These are phyloP conservation scores for Knipowitschia caucasica DNA, from an alignment of 2,797 vertebrate species.

Conservation along the genomic window DNA sequence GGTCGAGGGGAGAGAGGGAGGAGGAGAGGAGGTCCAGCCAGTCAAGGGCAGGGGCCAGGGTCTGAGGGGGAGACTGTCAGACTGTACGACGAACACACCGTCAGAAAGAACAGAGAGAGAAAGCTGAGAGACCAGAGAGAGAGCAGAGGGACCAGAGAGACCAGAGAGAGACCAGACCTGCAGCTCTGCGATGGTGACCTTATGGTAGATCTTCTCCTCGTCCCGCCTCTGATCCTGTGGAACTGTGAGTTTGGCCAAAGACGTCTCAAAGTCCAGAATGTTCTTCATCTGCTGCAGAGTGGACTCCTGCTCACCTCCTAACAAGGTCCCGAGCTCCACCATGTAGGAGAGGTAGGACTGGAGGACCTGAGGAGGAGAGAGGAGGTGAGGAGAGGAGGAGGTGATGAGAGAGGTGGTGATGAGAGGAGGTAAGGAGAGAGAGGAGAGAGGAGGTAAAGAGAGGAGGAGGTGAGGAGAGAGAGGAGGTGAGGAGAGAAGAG, in stretches of 20 bases:
- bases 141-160: no score
- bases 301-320: slow-evolving; percentile 79
- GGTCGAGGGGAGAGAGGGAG: slow-evolving; percentile 84
- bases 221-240: slow-evolving; percentile 93
- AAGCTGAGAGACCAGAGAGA: not conserved
- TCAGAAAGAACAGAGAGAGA: not conserved
- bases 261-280: slow-evolving; percentile 88
- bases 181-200: slow-evolving; percentile 86
- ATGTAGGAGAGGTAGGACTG: slow-evolving; percentile 92
- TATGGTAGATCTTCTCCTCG: slow-evolving; percentile 96
- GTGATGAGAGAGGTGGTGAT: not conserved
- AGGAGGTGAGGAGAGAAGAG: no score
- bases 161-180: slow-evolving; percentile 69
- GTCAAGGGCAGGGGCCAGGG: slow-evolving; percentile 85
- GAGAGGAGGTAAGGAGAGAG: no score
- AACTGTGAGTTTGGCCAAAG: slow-evolving; percentile 90
- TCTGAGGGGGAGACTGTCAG: slow-evolving; percentile 35
- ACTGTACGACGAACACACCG: not conserved
- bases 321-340: slow-evolving; percentile 88
- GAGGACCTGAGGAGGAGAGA: slow-evolving; percentile 77
- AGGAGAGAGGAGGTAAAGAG: no score
- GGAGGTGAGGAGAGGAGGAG: not conserved
- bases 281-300: slow-evolving; percentile 87
- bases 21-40: slow-evolving; percentile 91
- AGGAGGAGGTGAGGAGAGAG: no score